Base-by-base conservation (phyloP, 2,113 vertebrate species). In the Rutilus rutilus region DNA sequence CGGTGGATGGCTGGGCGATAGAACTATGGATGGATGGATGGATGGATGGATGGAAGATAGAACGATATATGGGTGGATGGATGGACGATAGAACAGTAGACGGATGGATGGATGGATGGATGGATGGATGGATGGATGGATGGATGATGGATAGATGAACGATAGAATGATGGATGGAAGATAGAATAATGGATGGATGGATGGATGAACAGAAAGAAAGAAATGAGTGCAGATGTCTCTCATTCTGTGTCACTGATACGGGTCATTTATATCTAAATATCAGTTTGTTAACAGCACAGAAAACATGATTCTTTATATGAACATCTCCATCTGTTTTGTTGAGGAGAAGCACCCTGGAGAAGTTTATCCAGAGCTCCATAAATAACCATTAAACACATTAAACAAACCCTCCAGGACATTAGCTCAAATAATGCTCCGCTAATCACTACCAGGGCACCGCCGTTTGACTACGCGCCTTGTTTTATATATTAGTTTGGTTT, bases 401-500 rank as follows among this genome's bases (percentile, higher is more conserved):
- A 36, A 65, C 83, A 77, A 33, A 65, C 25, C 27, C 42, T 75
- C 42, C 11, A 1, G 30, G 45, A 77, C 83, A 77, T 64, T 77
- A 54, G 73, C 27, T 33, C 73, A 64, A 52, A 25, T 65, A 77
- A 64, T 76, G n/a, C 39, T 27, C 36, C 33, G 45, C n/a, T 75
- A 50, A 85, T 77, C 19, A 62, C 27, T 52, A 77, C n/a, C 83
- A 84, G 82, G 6, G 23, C 69, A 25, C 67, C 30, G 9, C 33
- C 5, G 23, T 25, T 74, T 19, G 11, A 6, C 77, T 60, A 0
- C 4, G 36, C 33, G 10, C n/a, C 36, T 47, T 84, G 71, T 64
- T 25, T 75, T 84, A n/a, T 77, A 71, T 33, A 47, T 84, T 60
- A 47, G 39, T 77, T 15, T 77, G 73, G 47, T 85, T 84, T 64